A percentile compares a stretch with the other conserved stretches of the same genome.
These are phyloP conservation scores for Cerastis rubricosa DNA, from an alignment of 2,888 invertebrate species.

Conservation along the genomic window DNA sequence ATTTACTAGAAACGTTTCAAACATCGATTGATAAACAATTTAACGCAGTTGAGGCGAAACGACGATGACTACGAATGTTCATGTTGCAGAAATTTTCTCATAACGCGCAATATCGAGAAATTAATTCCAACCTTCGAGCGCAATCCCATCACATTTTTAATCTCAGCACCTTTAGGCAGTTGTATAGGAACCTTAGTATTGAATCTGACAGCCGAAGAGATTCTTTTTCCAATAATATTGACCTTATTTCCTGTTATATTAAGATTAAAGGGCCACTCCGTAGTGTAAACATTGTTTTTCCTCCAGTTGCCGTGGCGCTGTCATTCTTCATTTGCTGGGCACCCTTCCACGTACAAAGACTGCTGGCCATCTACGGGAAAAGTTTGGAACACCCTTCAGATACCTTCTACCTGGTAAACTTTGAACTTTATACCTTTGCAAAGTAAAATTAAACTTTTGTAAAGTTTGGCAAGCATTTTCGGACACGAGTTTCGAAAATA, in stretches of 20 bases:
- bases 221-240: constrained; percentile 5
- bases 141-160: constrained; percentile 8
- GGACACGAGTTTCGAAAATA: background rate
- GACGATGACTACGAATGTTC: background rate
- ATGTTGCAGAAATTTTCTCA: background rate
- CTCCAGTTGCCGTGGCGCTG: constrained; percentile 95
- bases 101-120: background rate
- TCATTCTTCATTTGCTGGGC: constrained; percentile 97
- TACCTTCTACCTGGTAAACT: constrained; percentile 85
- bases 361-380: constrained; percentile 94
- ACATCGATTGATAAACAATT: constrained; percentile 21
- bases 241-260: constrained; percentile 23
- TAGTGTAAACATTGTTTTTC: constrained; percentile 48
- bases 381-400: constrained; percentile 85
- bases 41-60: constrained; percentile 6
- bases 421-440: constrained; percentile 20
- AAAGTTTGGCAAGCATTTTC: constrained; percentile 21
- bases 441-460: constrained; percentile 24
- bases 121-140: background rate
- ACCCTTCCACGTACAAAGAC: constrained; percentile 97
- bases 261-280: background rate
- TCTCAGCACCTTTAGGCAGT: no score
- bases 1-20: constrained; percentile 3
- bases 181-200: background rate
- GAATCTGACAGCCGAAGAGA: background rate